A percentile compares a stretch with the other conserved stretches of the same genome.
Evolutionary conservation across 2,113 vertebrate species (phyloP).

Genomic region (Periophthalmus modestus): DNA sequence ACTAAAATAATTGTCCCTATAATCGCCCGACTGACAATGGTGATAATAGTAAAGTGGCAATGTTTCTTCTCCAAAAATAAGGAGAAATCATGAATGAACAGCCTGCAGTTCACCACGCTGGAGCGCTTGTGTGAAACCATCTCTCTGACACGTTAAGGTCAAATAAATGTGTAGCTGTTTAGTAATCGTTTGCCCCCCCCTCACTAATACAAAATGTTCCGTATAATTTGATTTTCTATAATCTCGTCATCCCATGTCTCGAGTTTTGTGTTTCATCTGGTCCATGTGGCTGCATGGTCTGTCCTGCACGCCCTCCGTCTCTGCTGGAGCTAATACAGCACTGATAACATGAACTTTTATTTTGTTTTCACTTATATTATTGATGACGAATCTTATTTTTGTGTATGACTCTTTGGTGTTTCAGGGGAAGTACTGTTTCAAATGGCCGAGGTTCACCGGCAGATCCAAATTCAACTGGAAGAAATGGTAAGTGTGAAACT

Average conservation of each 20-base stretch:
- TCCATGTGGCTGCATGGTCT: slow-evolving; percentile 65
- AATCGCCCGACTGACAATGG: too few relatives aligned
- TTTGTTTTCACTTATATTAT: background rate
- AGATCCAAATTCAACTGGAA: slow-evolving; percentile 97
- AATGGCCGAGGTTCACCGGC: slow-evolving; percentile 98
- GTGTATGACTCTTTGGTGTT: slow-evolving; percentile 47
- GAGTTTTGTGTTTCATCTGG: slow-evolving; percentile 30
- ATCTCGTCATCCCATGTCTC: slow-evolving; percentile 18
- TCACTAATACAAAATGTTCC: background rate
- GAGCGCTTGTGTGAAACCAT: background rate
- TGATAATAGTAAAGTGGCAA: background rate
- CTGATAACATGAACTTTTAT: background rate
- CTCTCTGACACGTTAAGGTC: background rate
- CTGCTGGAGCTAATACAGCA: background rate
- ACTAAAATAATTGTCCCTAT: too few relatives aligned
- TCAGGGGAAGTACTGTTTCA: slow-evolving; percentile 99
- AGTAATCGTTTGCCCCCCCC: background rate
- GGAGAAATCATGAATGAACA: background rate
- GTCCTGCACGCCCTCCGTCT: slow-evolving; percentile 49
- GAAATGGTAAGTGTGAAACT: slow-evolving; percentile 88
- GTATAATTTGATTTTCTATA: slow-evolving; percentile 5
- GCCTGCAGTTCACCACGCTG: background rate
- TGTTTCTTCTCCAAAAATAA: background rate
- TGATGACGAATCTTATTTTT: slow-evolving; percentile 11
- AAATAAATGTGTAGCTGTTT: slow-evolving; percentile 4